phyloP scores from a whole-genome alignment of 1,140 invertebrate species.

The Stratiolaelaps scimitus region DNA sequence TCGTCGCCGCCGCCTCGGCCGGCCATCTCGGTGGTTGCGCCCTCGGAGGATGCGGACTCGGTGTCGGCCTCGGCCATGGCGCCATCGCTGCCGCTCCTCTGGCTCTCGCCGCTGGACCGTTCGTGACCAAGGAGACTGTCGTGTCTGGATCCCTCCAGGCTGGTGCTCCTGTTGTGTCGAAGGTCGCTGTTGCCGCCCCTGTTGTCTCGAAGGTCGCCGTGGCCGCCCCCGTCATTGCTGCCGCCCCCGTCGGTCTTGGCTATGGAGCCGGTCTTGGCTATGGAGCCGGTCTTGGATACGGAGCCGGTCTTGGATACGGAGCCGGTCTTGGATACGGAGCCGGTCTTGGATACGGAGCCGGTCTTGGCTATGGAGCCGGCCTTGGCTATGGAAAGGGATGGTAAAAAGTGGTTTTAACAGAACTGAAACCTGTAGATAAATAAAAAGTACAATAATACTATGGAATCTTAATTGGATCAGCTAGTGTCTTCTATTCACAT shows the following conservation, averaged over 20 bases:
- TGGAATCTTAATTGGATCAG: too few relatives aligned
- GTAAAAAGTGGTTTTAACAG: background rate
- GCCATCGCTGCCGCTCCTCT: too few relatives aligned
- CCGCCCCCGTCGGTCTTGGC: background rate
- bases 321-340: background rate
- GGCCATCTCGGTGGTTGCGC: background rate
- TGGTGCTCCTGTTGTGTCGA: background rate
- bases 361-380: background rate
- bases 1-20: conserved; percentile 10
- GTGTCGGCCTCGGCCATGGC: background rate
- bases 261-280: background rate
- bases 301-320: background rate
- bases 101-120: background rate
- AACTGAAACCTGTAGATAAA: too few relatives aligned
- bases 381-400: conserved; percentile 12
- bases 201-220: background rate
- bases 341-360: conserved; percentile 1
- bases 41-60: conserved; percentile 3
- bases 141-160: conserved; percentile 15
- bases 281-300: background rate
- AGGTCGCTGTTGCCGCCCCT: conserved; percentile 14
- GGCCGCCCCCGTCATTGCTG: conserved; percentile 10
- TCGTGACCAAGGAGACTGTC: conserved; percentile 15
- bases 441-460: too few relatives aligned
- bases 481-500: too few relatives aligned